Percentiles rank a stretch among this genome's conserved stretches.
Evolutionary conservation across 2,113 vertebrate genomes (phyloP).

Genomic region (Phocoena sinus): DNA sequence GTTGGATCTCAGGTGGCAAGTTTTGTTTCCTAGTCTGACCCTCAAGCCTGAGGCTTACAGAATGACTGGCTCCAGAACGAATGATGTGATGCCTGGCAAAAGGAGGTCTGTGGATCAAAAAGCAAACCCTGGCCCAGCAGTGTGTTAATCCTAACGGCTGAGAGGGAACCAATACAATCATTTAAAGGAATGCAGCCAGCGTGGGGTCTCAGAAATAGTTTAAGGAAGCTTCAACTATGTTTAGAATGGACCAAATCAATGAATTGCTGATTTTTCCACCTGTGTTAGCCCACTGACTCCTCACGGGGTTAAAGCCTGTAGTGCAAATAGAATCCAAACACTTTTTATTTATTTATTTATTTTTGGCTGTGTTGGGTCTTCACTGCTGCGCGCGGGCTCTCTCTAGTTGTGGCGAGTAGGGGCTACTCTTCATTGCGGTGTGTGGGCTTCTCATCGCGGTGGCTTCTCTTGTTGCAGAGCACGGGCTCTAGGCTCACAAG

Average conservation of each 20-base stretch:
- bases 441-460: no score
- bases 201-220: neutral
- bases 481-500: no score
- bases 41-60: neutral
- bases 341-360: neutral
- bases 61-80: neutral
- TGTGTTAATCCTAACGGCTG: neutral
- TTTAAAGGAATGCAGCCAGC: neutral
- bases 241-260: neutral
- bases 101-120: neutral
- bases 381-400: no score
- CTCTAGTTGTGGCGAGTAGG: no score
- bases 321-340: slow-evolving; percentile 2
- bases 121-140: neutral
- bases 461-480: no score
- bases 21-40: neutral
- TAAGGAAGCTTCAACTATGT: neutral
- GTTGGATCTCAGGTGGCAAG: neutral
- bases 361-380: no score
- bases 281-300: neutral
- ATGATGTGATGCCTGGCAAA: neutral
- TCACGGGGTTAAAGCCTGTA: neutral
- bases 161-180: neutral
- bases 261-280: slow-evolving; percentile 2
- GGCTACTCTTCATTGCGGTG: no score